Percentiles rank a stretch among this genome's conserved stretches.
phyloP scores from a whole-genome alignment of 2,888 invertebrate species.

The Acanthosepion pharaonis region DNA sequence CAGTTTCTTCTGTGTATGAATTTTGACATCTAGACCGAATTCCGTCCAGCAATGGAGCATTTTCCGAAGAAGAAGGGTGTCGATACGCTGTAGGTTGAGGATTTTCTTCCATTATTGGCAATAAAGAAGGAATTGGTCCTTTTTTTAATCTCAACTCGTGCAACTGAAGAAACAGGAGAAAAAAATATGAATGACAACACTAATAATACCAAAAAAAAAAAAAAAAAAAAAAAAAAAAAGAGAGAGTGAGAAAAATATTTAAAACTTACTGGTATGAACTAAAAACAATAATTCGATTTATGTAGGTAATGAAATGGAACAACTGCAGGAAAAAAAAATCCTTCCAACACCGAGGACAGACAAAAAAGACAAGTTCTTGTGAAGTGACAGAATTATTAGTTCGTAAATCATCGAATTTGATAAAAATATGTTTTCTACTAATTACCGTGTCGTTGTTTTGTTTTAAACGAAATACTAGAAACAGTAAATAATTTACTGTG shows the following conservation, averaged over 20 bases:
- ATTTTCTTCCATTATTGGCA: neutral
- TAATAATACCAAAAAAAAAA: neutral
- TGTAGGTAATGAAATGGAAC: neutral
- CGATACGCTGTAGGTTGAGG: neutral
- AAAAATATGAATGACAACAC: neutral
- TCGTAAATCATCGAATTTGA: no score
- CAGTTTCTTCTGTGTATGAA: neutral
- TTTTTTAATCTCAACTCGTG: neutral
- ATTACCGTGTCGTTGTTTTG: no score
- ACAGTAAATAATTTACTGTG: no score
- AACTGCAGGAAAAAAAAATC: no score
- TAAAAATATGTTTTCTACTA: no score
- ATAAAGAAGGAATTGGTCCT: neutral
- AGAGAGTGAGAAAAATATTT: no score
- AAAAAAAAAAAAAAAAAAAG: neutral
- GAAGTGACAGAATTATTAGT: no score
- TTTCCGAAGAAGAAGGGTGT: neutral
- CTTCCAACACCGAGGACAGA: no score
- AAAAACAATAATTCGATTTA: neutral
- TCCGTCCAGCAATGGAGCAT: neutral
- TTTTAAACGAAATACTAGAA: no score
- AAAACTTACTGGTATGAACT: neutral
- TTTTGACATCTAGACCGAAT: neutral
- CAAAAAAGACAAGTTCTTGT: no score
- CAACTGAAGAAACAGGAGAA: neutral